Conservation (phyloP, 2,113 vertebrate species). For the Tauraco erythrolophus region DNA sequence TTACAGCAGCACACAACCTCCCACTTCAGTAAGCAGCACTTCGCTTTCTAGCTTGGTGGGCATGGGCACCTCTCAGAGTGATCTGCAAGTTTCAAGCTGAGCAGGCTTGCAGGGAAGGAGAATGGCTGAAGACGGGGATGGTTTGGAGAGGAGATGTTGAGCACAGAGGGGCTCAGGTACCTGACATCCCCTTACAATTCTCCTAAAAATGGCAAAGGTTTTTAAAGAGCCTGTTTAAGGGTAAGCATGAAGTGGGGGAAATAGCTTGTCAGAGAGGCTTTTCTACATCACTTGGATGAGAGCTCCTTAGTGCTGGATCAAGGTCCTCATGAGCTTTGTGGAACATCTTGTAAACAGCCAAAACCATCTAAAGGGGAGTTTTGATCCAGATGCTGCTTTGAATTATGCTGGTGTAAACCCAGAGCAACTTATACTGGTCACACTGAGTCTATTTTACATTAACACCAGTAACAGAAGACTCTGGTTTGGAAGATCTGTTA, state of each 20-base stretch:
- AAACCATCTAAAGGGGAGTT: neutral
- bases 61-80: neutral
- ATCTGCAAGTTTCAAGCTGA: neutral
- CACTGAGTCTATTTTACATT: neutral
- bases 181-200: neutral
- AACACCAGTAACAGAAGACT: neutral
- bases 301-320: neutral
- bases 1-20: constrained; percentile 62
- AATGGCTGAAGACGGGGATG: neutral
- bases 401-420: neutral
- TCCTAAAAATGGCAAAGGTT: neutral
- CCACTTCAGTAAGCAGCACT: constrained; percentile 27
- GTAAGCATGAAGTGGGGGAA: neutral
- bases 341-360: neutral
- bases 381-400: neutral
- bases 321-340: neutral
- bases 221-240: neutral
- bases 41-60: neutral
- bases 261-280: neutral
- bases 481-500: neutral
- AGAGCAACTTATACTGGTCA: neutral
- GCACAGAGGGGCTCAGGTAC: neutral
- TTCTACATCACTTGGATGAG: neutral
- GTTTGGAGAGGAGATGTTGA: neutral
- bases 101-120: neutral